Conservation (phyloP, 1,140 invertebrate genomes). For the Euwallacea similis region DNA sequence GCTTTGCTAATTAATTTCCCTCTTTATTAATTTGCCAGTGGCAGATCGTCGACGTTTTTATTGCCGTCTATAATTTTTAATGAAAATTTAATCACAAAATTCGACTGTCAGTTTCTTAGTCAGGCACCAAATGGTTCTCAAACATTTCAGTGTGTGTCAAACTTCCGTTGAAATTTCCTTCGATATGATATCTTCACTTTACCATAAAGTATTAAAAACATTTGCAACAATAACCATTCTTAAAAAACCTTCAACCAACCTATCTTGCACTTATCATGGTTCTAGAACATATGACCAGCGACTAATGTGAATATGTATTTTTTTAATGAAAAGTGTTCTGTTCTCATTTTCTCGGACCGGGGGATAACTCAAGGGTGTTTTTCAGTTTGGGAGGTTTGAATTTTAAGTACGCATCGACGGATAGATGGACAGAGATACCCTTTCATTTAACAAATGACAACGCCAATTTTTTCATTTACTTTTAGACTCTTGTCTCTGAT, state of each 20-base stretch:
- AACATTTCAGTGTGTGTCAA: background rate
- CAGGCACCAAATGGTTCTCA: constrained; percentile 10
- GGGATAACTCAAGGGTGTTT: constrained; percentile 45
- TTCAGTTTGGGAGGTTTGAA: constrained; percentile 27
- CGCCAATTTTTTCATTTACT: background rate
- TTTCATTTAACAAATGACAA: background rate
- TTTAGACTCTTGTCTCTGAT: background rate
- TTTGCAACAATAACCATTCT: too few relatives aligned
- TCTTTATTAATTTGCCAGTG: constrained; percentile 40
- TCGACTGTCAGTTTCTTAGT: constrained; percentile 42
- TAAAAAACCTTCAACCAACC: too few relatives aligned
- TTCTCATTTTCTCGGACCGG: constrained; percentile 25
- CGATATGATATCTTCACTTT: too few relatives aligned
- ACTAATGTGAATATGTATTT: too few relatives aligned
- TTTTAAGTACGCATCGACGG: constrained; percentile 19
- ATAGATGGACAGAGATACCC: too few relatives aligned
- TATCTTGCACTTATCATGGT: too few relatives aligned
- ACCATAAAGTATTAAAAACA: too few relatives aligned
- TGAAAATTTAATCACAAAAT: constrained; percentile 48
- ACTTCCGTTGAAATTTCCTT: too few relatives aligned
- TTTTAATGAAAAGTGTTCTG: too few relatives aligned
- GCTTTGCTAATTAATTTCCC: constrained; percentile 39
- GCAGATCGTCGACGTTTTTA: constrained; percentile 39
- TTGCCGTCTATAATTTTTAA: constrained; percentile 45
- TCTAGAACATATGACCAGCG: too few relatives aligned